Conservation (phyloP, 2,797 vertebrate species). For the Eremophila alpestris region DNA sequence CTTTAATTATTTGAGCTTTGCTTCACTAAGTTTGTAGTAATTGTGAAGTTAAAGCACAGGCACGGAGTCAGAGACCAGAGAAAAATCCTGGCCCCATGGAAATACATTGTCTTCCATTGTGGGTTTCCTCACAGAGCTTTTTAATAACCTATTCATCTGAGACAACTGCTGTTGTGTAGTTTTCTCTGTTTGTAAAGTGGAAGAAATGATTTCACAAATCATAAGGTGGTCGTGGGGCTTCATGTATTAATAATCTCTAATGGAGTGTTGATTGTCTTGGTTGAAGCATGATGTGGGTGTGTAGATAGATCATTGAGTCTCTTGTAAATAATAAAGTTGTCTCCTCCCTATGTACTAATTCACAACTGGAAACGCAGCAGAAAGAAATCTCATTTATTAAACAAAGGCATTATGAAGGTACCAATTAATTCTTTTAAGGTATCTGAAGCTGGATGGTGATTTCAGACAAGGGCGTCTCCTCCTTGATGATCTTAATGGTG, state of each 20-base stretch:
- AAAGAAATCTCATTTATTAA: background rate
- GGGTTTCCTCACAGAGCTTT: constrained; percentile 11
- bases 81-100: background rate
- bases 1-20: constrained; percentile 37
- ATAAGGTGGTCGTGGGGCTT: background rate
- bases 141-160: constrained; percentile 1
- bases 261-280: background rate
- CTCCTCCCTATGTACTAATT: background rate
- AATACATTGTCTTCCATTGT: background rate
- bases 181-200: background rate
- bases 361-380: background rate
- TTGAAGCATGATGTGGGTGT: background rate
- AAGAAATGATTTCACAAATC: constrained; percentile 17
- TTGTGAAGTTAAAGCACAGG: constrained; percentile 7
- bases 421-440: background rate
- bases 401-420: background rate
- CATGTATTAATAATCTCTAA: background rate
- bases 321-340: background rate
- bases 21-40: constrained; percentile 15
- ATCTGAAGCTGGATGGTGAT: background rate
- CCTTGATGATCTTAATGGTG: background rate
- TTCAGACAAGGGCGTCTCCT: background rate
- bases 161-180: background rate
- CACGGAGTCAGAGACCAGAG: background rate
- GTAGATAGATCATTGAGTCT: background rate